phyloP scores from a whole-genome alignment of 2,888 invertebrate species.

The Archaeoteleia sp. region DNA sequence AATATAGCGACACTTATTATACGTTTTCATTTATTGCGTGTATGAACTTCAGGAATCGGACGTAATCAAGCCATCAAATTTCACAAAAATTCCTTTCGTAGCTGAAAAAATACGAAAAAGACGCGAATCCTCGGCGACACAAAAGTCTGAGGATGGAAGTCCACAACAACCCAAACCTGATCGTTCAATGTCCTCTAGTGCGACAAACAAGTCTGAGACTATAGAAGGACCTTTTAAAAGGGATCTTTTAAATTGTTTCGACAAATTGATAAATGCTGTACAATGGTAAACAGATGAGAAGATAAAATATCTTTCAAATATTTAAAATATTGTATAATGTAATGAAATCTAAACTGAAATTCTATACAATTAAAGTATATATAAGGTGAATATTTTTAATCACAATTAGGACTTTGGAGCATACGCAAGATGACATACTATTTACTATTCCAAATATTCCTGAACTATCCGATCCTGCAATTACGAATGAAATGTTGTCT shows the following conservation, averaged over 20 bases:
- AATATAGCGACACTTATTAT: too few species aligned
- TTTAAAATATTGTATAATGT: not conserved
- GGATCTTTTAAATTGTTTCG: conserved; percentile 62
- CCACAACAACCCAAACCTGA: conserved; percentile 18
- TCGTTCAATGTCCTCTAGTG: conserved; percentile 15
- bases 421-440: conserved; percentile 85
- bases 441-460: conserved; percentile 80
- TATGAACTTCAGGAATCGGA: too few species aligned
- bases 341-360: not conserved
- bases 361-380: conserved; percentile 14
- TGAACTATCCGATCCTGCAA: conserved; percentile 74
- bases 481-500: conserved; percentile 72
- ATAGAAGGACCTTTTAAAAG: conserved; percentile 58
- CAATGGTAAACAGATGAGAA: conserved; percentile 65
- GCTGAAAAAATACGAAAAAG: too few species aligned
- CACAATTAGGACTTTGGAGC: conserved; percentile 84
- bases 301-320: conserved; percentile 10
- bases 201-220: conserved; percentile 47
- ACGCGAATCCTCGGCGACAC: too few species aligned
- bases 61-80: too few species aligned
- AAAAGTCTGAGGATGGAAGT: too few species aligned
- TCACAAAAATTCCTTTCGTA: too few species aligned
- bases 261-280: conserved; percentile 63
- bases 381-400: conserved; percentile 47
- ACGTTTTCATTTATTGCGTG: too few species aligned